Conservation (phyloP, 2,888 invertebrate genomes). For the Neoaliturus tenellus region DNA sequence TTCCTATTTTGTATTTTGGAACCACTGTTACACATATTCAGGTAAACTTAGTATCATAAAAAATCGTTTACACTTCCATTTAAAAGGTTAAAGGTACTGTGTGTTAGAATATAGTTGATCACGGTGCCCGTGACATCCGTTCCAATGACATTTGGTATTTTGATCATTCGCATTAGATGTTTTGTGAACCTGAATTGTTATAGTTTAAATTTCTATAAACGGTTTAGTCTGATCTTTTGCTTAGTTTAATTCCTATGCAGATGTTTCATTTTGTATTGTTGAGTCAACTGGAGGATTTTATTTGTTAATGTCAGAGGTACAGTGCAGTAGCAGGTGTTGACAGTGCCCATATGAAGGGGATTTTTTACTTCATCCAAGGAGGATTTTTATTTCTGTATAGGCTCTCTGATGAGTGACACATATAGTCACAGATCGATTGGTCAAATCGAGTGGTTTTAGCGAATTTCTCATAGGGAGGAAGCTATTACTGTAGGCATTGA, state of each 20-base stretch:
- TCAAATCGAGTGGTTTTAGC: slow-evolving; percentile 63
- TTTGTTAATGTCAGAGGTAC: not conserved
- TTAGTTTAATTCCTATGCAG: not conserved
- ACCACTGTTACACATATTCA: slow-evolving; percentile 2
- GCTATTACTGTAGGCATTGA: too few relatives aligned
- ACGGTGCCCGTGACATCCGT: not conserved
- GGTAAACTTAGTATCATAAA: too few relatives aligned
- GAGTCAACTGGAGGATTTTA: not conserved
- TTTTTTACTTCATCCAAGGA: too few relatives aligned
- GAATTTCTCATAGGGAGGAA: too few relatives aligned
- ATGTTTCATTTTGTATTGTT: not conserved
- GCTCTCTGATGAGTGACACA: slow-evolving; percentile 39
- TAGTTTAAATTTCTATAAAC: not conserved
- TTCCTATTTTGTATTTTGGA: slow-evolving; percentile 4
- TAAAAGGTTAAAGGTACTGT: too few relatives aligned
- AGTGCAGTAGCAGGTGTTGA: not conserved
- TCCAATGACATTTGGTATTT: not conserved
- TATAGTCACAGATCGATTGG: slow-evolving; percentile 26
- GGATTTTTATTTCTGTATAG: slow-evolving; percentile 27
- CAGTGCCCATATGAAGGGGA: too few relatives aligned
- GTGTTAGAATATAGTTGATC: too few relatives aligned
- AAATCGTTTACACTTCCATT: too few relatives aligned
- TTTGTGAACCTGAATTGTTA: not conserved
- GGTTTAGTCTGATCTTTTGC: not conserved
- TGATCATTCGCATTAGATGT: slow-evolving; percentile 47